Evolutionary conservation across 2,113 vertebrate species (phyloP).

Genomic region (Hippolais icterina): DNA sequence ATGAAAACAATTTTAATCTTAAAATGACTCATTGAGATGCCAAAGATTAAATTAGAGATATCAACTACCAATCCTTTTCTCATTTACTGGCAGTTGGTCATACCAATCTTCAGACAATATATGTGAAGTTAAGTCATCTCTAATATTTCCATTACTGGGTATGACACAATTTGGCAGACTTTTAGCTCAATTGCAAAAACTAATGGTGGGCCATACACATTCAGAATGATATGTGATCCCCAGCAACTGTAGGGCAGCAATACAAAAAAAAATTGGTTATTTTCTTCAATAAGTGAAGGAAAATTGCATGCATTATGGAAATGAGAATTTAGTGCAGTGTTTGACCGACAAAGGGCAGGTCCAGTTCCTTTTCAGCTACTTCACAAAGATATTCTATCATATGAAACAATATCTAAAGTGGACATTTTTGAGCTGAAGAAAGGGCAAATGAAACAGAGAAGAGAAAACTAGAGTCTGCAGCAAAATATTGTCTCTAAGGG

Average conservation of each 20-base stretch:
- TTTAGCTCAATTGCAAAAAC: not conserved
- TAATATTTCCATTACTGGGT: not conserved
- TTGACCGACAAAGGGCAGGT: not conserved
- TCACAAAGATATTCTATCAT: not conserved
- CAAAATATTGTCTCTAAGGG: not conserved
- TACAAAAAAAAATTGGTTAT: not conserved
- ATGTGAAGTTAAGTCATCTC: not conserved
- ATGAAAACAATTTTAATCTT: not conserved
- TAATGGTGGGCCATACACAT: not conserved
- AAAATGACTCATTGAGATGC: not conserved
- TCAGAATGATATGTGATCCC: not conserved
- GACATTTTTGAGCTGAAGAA: not conserved
- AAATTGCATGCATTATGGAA: not conserved
- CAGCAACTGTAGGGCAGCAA: not conserved
- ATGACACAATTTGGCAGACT: not conserved
- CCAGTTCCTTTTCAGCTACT: not conserved
- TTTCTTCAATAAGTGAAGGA: not conserved
- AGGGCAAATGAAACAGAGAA: not conserved
- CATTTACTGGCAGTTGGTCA: not conserved
- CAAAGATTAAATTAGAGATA: constrained; percentile 17
- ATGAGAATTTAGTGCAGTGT: not conserved
- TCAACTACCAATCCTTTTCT: not conserved
- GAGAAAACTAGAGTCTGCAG: not conserved
- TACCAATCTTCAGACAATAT: not conserved
- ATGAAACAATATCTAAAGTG: not conserved